A percentile compares a stretch with the other conserved stretches of the same genome.
These are phyloP conservation scores for Heteromormyrus szaboi DNA, from an alignment of 2,797 vertebrate genomes.

Conservation along the genomic window DNA sequence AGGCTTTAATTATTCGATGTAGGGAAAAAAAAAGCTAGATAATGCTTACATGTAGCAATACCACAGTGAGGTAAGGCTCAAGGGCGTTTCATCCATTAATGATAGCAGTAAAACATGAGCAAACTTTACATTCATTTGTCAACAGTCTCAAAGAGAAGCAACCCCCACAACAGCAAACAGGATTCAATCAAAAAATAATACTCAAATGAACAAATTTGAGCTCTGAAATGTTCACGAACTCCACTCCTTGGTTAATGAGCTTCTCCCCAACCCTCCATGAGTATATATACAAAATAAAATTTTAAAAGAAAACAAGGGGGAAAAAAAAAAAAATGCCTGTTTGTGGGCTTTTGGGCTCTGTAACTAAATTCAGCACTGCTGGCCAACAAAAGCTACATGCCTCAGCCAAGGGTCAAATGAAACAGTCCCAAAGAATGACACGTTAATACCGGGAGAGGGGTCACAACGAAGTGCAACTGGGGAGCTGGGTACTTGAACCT, in stretches of 20 bases:
- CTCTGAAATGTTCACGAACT: slow-evolving; percentile 19
- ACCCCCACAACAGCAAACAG: slow-evolving; percentile 15
- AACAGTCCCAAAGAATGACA: background rate
- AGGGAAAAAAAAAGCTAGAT: slow-evolving; percentile 38
- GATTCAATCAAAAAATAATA: slow-evolving; percentile 5
- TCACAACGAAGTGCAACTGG: background rate
- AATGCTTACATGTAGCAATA: slow-evolving; percentile 39
- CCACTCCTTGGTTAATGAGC: slow-evolving; percentile 13
- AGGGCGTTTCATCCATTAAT: slow-evolving; percentile 39
- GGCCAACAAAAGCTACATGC: slow-evolving; percentile 17
- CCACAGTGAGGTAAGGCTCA: slow-evolving; percentile 48
- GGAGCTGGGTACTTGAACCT: slow-evolving; percentile 9
- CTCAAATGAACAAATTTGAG: slow-evolving; percentile 18
- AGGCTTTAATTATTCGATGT: slow-evolving; percentile 48
- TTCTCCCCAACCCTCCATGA: slow-evolving; percentile 10
- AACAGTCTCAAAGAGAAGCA: slow-evolving; percentile 35
- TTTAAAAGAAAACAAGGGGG: slow-evolving; percentile 6
- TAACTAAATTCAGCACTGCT: background rate
- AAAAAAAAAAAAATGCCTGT: background rate
- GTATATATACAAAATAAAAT: slow-evolving; percentile 37
- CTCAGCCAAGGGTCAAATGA: slow-evolving; percentile 16
- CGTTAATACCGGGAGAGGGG: background rate
- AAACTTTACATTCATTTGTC: slow-evolving; percentile 47
- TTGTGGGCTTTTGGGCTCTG: background rate
- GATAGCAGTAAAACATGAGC: slow-evolving; percentile 37